Base-by-base conservation (phyloP, 30 jellyfish, hydroid and myxozoan species). In the Hydractinia echinata region DNA sequence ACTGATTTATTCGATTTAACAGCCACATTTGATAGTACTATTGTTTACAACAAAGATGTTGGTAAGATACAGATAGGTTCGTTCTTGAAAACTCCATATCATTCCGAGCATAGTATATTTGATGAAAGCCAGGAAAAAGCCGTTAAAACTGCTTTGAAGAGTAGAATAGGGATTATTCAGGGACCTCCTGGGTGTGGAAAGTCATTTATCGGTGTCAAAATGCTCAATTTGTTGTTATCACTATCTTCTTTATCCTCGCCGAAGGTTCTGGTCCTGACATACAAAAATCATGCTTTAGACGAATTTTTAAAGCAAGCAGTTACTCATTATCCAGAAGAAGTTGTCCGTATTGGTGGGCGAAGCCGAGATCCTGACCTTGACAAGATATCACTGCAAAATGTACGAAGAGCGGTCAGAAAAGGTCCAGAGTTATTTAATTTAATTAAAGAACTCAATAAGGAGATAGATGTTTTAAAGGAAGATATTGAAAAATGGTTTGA, bases 101-200 rank as follows among this genome's bases (percentile, higher is more conserved):
- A 64, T 21, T 4, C 21, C 7, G 15, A 50, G 66, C 19, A 64
- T 6, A 82, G 87, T 8, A 56, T 76, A 56, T 82, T 87, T 52
- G 96, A 87, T 76, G 76, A 54, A 15, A 66, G 85, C 54, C 96
- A 87, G 78, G 81, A 64, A 53, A 53, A 39, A 16, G 96, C 96
- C 19, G 48, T 87, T 10, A 76, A 48, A 10, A 76, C 67, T n/a
- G 53, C 84, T 18, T 70, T 87, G 16, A 14, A 76, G 16, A 61
- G 73, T 67, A 73, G 81, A 52, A 68, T 87, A 9, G 96, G 87
- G 16, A 81, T 87, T 56, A 81, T 87, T 81, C 96, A 87, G 67
- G 96, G 96, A 6, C 96, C 96, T 0, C 96, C 96, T 8, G 96
- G 96, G 7, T 79, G 91, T 44, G 96, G 96, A 6, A 87, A 87